Percentiles rank a stretch among this genome's conserved stretches.
phyloP scores from a whole-genome alignment of 2,888 invertebrate species.

The Xylota segnis region DNA sequence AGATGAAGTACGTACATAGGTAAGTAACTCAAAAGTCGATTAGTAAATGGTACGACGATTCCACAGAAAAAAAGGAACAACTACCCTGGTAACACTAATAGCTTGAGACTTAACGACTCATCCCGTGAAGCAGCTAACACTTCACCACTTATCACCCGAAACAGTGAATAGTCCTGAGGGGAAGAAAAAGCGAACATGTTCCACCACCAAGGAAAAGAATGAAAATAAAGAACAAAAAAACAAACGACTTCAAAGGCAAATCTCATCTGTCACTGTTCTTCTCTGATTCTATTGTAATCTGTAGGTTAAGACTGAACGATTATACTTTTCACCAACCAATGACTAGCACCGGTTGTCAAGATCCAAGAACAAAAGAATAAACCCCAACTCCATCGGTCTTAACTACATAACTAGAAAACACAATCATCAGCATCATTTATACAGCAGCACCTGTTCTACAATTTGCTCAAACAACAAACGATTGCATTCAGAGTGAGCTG shows the following conservation, averaged over 20 bases:
- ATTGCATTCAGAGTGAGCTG: conserved; percentile 48
- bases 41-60: too few relatives aligned
- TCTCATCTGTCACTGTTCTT: not conserved
- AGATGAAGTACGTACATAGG: too few relatives aligned
- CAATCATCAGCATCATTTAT: conserved; percentile 64
- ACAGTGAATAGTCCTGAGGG: too few relatives aligned
- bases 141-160: too few relatives aligned
- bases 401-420: conserved; percentile 45
- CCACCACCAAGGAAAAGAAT: too few relatives aligned
- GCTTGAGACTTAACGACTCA: too few relatives aligned
- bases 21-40: too few relatives aligned
- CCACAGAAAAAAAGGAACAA: too few relatives aligned
- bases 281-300: not conserved
- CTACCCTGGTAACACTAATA: too few relatives aligned
- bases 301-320: conserved; percentile 11
- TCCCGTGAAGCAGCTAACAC: too few relatives aligned
- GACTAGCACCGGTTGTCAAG: conserved; percentile 54
- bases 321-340: conserved; percentile 19
- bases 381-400: conserved; percentile 18
- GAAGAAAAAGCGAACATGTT: too few relatives aligned
- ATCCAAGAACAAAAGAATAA: conserved; percentile 5
- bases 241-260: not conserved
- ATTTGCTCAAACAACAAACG: conserved; percentile 38
- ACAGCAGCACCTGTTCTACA: conserved; percentile 61
- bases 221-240: too few relatives aligned